phyloP scores from a whole-genome alignment of 2,888 invertebrate genomes.

The Thumatha senex region DNA sequence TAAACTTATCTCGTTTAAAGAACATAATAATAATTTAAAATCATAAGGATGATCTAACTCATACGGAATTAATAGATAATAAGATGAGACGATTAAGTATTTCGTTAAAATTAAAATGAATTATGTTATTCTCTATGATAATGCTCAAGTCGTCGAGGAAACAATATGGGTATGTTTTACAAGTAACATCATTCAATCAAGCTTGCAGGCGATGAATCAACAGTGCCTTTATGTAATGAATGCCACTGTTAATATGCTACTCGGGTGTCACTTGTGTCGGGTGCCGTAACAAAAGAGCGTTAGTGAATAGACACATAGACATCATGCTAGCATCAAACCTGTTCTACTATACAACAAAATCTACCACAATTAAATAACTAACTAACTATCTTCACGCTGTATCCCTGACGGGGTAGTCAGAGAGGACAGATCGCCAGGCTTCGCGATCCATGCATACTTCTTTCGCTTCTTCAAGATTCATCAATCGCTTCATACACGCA shows the following conservation, averaged over 20 bases:
- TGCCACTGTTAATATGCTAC: constrained; percentile 52
- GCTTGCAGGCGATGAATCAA: constrained; percentile 41
- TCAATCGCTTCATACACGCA: too few species aligned
- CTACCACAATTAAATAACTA: too few species aligned
- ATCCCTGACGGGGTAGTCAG: too few species aligned
- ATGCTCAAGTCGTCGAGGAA: not conserved
- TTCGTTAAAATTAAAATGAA: not conserved
- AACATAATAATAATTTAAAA: not conserved
- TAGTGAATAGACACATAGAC: constrained; percentile 23
- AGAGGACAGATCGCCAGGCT: too few species aligned
- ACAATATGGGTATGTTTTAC: constrained; percentile 12
- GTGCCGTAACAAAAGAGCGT: constrained; percentile 47
- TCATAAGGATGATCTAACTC: not conserved
- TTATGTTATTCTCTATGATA: not conserved
- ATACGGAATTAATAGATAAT: not conserved
- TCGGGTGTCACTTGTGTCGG: constrained; percentile 48
- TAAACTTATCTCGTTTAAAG: not conserved
- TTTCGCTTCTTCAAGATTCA: too few species aligned
- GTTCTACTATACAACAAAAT: too few species aligned
- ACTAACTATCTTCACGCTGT: too few species aligned
- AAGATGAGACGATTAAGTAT: not conserved
- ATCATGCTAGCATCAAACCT: not conserved
- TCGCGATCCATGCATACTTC: too few species aligned
- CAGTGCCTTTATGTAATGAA: constrained; percentile 48
- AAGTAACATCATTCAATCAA: constrained; percentile 31